Conservation (phyloP, 2,888 invertebrate species). For the Atrina japonica region DNA sequence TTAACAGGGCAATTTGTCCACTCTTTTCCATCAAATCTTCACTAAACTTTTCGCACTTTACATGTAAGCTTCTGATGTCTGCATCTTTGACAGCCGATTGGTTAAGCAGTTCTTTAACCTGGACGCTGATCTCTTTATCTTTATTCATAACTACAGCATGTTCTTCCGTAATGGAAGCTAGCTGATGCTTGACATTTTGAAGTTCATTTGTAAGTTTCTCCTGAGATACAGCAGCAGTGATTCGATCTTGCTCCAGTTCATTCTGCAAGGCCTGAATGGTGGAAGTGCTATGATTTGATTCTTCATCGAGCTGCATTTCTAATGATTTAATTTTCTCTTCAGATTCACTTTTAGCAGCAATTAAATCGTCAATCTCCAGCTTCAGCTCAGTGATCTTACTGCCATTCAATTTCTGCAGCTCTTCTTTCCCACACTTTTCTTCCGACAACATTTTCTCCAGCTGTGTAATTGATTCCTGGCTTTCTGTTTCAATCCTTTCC, state of each 20-base stretch:
- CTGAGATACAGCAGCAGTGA: constrained; percentile 24
- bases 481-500: background rate
- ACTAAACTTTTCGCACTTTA: constrained; percentile 11
- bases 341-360: constrained; percentile 22
- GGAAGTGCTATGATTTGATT: background rate
- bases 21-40: constrained; percentile 31
- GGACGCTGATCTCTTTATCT: constrained; percentile 9
- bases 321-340: constrained; percentile 31
- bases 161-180: constrained; percentile 15
- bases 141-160: constrained; percentile 21
- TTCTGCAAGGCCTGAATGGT: constrained; percentile 10
- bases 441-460: constrained; percentile 11
- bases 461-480: background rate
- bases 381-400: constrained; percentile 6
- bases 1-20: constrained; percentile 35
- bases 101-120: constrained; percentile 19
- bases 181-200: constrained; percentile 7
- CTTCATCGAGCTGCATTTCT: constrained; percentile 21
- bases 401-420: background rate
- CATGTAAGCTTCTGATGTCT: constrained; percentile 9
- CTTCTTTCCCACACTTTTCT: constrained; percentile 12
- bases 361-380: constrained; percentile 40
- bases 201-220: constrained; percentile 30
- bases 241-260: constrained; percentile 27
- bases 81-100: constrained; percentile 12